phyloP scores from a whole-genome alignment of 2,888 invertebrate species.

The Drosophila demipolita region DNA sequence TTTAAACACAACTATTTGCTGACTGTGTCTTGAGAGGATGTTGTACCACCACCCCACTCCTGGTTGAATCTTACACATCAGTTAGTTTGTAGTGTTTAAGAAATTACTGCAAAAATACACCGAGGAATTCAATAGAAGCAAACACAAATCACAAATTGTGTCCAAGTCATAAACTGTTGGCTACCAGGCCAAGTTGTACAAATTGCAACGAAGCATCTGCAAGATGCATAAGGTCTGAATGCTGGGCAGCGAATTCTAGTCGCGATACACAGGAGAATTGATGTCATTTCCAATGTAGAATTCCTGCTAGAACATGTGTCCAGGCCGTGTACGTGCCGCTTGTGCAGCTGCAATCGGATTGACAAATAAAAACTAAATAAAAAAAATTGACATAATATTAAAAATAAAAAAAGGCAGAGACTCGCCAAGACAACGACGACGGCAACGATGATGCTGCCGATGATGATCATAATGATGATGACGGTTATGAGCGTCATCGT shows the following conservation, averaged over 20 bases:
- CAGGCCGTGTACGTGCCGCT: slow-evolving; percentile 67
- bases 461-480: background rate
- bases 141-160: slow-evolving; percentile 51
- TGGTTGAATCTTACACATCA: background rate
- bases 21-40: background rate
- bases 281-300: slow-evolving; percentile 80
- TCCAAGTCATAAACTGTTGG: slow-evolving; percentile 41
- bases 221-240: slow-evolving; percentile 48
- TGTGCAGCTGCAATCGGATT: slow-evolving; percentile 26
- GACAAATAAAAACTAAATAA: slow-evolving; percentile 67
- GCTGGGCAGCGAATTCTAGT: slow-evolving; percentile 1
- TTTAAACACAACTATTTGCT: slow-evolving; percentile 29
- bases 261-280: slow-evolving; percentile 74
- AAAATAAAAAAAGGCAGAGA: slow-evolving; percentile 22
- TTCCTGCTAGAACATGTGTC: slow-evolving; percentile 84
- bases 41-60: background rate
- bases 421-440: slow-evolving; percentile 6
- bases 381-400: slow-evolving; percentile 78
- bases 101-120: slow-evolving; percentile 31
- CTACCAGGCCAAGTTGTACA: slow-evolving; percentile 44
- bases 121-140: slow-evolving; percentile 40
- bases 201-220: slow-evolving; percentile 64
- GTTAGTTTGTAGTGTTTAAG: slow-evolving; percentile 14
- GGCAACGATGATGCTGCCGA: background rate
- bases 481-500: slow-evolving; percentile 67